phyloP scores from a whole-genome alignment of 1,140 invertebrate species.

The Macrobrachium rosenbergii region DNA sequence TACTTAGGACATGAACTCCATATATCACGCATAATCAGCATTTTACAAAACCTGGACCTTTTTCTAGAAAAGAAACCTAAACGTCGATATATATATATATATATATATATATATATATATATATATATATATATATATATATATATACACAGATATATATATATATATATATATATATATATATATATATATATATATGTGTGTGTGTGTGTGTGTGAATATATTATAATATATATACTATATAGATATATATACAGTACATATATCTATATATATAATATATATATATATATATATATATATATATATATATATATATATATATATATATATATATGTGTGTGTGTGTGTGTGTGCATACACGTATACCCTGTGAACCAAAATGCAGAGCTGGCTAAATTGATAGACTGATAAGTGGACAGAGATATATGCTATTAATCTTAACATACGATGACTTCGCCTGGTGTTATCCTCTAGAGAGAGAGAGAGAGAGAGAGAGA shows the following conservation, averaged over 20 bases:
- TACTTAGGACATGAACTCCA: no score
- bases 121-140: background rate
- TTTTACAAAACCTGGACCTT: no score
- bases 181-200: slow-evolving; percentile 18
- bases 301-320: no score
- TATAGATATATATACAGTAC: background rate
- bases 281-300: slow-evolving; percentile 2
- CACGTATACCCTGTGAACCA: no score
- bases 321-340: no score
- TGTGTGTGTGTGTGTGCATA: no score
- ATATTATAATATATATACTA: no score
- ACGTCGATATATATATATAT: background rate
- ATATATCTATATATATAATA: slow-evolving; percentile 1
- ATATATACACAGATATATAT: background rate
- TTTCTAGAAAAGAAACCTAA: no score
- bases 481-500: background rate
- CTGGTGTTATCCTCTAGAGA: no score
- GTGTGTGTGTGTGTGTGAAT: no score
- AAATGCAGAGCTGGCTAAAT: background rate
- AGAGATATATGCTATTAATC: background rate
- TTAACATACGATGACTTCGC: background rate
- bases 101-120: slow-evolving; percentile 1
- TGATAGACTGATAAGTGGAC: background rate
- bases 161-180: slow-evolving; percentile 7
- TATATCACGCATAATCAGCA: no score